These are phyloP conservation scores for Valencia hispanica DNA, from an alignment of 2,797 vertebrate species.

Conservation along the genomic window DNA sequence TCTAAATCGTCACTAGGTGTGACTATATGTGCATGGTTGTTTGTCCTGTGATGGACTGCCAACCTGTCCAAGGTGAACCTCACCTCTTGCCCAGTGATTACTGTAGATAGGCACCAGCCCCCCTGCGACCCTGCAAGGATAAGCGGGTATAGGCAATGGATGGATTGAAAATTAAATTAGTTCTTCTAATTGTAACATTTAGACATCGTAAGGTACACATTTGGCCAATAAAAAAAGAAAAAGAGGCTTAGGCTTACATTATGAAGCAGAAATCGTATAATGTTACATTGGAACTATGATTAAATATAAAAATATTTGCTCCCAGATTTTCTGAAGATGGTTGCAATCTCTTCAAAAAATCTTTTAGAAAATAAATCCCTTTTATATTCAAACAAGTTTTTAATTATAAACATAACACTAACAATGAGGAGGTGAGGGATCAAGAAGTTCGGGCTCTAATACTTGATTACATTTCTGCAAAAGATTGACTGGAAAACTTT, in stretches of 20 bases:
- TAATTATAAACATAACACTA: conserved; percentile 5
- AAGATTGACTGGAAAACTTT: conserved; percentile 80
- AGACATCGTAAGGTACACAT: neutral
- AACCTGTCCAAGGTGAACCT: too few species aligned
- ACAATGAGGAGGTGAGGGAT: neutral
- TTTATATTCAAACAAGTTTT: neutral
- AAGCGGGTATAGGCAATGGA: too few species aligned
- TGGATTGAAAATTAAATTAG: neutral
- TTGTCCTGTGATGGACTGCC: too few species aligned
- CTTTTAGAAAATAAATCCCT: neutral
- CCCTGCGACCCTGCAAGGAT: too few species aligned
- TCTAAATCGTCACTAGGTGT: too few species aligned
- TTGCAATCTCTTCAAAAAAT: neutral
- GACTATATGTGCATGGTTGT: too few species aligned
- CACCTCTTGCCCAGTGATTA: too few species aligned
- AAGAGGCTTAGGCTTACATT: neutral
- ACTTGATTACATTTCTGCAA: conserved; percentile 75
- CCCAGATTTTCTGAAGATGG: neutral
- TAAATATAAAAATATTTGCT: neutral
- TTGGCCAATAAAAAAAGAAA: neutral
- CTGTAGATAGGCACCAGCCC: too few species aligned
- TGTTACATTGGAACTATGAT: too few species aligned
- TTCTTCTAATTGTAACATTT: neutral
- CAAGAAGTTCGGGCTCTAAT: conserved; percentile 1
- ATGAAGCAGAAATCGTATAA: neutral